Evolutionary conservation across 2,888 invertebrate genomes (phyloP).

Genomic region (Sinhomidia bicolor): DNA sequence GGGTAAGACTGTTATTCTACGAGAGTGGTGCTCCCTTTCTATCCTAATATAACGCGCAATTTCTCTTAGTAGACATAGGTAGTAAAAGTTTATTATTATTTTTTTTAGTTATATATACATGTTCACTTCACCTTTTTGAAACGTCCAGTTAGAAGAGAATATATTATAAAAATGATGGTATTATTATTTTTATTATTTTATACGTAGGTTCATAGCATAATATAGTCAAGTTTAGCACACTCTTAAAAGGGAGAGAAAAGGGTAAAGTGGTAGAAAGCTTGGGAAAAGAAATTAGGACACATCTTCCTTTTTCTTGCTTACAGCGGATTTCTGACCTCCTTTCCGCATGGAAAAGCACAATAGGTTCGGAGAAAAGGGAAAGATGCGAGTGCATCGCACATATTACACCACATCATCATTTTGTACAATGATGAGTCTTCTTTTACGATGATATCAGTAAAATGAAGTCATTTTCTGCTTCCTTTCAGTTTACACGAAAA

Average conservation of each 20-base stretch:
- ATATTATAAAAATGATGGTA: too few relatives aligned
- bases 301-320: conserved; percentile 39
- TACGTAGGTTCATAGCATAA: too few relatives aligned
- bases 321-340: conserved; percentile 63
- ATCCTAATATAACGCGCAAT: background rate
- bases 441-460: background rate
- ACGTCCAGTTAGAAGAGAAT: background rate
- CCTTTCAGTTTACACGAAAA: conserved; percentile 16
- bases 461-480: conserved; percentile 35
- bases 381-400: background rate
- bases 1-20: background rate
- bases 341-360: conserved; percentile 54
- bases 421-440: conserved; percentile 11
- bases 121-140: background rate
- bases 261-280: background rate
- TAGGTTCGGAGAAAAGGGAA: conserved; percentile 14
- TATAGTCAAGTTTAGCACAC: too few relatives aligned
- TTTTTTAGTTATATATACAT: conserved; percentile 10
- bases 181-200: too few relatives aligned
- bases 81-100: background rate
- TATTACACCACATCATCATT: conserved; percentile 17
- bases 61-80: background rate
- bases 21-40: background rate
- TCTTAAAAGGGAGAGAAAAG: background rate
- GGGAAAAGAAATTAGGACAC: conserved; percentile 52